phyloP scores from a whole-genome alignment of 2,888 invertebrate genomes.

The Ectemnius continuus region DNA sequence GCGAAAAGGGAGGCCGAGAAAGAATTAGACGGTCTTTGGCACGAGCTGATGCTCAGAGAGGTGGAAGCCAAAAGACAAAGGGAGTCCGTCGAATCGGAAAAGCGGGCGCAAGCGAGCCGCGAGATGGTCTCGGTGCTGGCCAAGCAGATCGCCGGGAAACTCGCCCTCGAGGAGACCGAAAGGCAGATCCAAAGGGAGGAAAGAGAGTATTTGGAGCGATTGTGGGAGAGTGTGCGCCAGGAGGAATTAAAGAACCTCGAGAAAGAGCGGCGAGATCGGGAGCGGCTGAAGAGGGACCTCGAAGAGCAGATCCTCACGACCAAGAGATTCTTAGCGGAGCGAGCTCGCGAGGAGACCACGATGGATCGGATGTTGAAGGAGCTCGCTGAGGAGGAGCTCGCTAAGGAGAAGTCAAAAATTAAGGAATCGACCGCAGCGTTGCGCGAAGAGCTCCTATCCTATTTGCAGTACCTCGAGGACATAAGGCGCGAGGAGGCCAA shows the following conservation, averaged over 20 bases:
- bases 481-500: conserved; percentile 56
- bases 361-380: conserved; percentile 54
- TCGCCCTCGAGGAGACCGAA: conserved; percentile 58
- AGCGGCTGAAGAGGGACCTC: conserved; percentile 62
- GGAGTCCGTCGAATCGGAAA: conserved; percentile 9
- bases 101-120: conserved; percentile 15
- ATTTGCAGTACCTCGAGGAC: conserved; percentile 65
- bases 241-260: conserved; percentile 60
- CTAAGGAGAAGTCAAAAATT: conserved; percentile 50
- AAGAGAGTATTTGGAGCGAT: conserved; percentile 55
- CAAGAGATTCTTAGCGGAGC: conserved; percentile 58
- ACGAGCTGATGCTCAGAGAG: conserved; percentile 81
- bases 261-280: conserved; percentile 55
- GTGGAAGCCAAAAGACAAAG: conserved; percentile 68
- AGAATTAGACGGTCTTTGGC: conserved; percentile 83
- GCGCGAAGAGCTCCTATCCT: conserved; percentile 65
- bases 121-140: conserved; percentile 50
- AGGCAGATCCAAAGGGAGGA: conserved; percentile 62
- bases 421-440: conserved; percentile 54
- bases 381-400: conserved; percentile 57
- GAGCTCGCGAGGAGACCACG: conserved; percentile 59
- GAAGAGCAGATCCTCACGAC: conserved; percentile 65
- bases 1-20: conserved; percentile 79
- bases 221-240: conserved; percentile 55
- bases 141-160: conserved; percentile 65